A percentile compares a stretch with the other conserved stretches of the same genome.
These are phyloP conservation scores for Ferrisia virgata DNA, from an alignment of 2,888 invertebrate species.

Conservation along the genomic window DNA sequence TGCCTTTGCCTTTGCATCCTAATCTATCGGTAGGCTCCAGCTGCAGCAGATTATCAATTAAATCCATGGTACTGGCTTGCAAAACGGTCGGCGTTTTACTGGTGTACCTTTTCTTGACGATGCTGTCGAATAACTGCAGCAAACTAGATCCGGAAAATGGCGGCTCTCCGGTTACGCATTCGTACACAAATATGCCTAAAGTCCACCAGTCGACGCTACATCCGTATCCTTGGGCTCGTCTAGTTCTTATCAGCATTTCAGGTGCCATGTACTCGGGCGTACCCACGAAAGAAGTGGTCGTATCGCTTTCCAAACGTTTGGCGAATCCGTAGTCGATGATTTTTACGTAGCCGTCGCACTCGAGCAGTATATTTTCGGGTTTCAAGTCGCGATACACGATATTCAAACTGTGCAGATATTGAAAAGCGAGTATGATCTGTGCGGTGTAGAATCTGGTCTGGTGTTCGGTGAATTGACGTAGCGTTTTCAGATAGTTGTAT, in stretches of 20 bases:
- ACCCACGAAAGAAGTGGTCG: slow-evolving; percentile 36
- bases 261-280: slow-evolving; percentile 42
- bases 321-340: slow-evolving; percentile 38
- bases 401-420: slow-evolving; percentile 31
- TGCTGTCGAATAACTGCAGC: slow-evolving; percentile 32
- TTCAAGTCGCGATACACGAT: slow-evolving; percentile 35
- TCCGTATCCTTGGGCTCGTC: not conserved
- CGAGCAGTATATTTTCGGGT: slow-evolving; percentile 34
- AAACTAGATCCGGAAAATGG: slow-evolving; percentile 31
- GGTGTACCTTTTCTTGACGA: not conserved
- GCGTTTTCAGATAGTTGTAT: slow-evolving; percentile 23
- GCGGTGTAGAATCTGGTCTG: slow-evolving; percentile 7
- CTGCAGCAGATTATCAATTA: not conserved
- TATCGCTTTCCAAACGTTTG: slow-evolving; percentile 1
- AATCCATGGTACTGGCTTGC: not conserved
- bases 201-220: slow-evolving; percentile 41
- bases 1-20: slow-evolving; percentile 1
- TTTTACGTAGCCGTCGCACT: slow-evolving; percentile 39
- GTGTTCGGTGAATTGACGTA: not conserved
- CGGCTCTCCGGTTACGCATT: slow-evolving; percentile 5
- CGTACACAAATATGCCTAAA: slow-evolving; percentile 23
- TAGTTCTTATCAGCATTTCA: slow-evolving; percentile 1
- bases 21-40: not conserved
- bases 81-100: not conserved
- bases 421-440: slow-evolving; percentile 27